Conservation (phyloP, 37 sponge, comb jelly and placozoan genomes). For the Ianthella basta region DNA sequence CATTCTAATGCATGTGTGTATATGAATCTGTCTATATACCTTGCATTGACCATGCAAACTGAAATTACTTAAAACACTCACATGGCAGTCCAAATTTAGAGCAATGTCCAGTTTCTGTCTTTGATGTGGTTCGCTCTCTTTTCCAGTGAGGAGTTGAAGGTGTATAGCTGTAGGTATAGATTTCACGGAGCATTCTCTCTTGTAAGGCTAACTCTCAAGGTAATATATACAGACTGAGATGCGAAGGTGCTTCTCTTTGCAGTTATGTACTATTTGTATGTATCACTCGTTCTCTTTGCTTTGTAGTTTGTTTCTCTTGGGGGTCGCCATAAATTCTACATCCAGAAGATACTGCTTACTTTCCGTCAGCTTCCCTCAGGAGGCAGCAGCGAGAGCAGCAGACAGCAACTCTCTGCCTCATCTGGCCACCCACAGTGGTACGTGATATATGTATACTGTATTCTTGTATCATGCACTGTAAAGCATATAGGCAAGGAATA, state of each 20-base stretch:
- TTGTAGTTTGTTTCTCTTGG: conserved; percentile 24
- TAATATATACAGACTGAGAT: too few species aligned
- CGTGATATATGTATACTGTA: too few species aligned
- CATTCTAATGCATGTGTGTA: not conserved
- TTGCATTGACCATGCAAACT: too few species aligned
- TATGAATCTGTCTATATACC: too few species aligned
- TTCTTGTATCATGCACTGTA: too few species aligned
- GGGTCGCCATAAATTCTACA: not conserved
- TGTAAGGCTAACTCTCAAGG: not conserved
- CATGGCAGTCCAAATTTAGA: too few species aligned
- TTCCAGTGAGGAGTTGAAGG: not conserved
- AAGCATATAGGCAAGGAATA: too few species aligned
- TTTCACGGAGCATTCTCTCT: not conserved
- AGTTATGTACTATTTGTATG: not conserved
- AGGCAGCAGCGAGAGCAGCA: too few species aligned
- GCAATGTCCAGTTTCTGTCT: too few species aligned
- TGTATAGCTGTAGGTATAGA: conserved; percentile 1
- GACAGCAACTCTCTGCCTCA: too few species aligned
- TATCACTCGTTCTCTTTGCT: not conserved
- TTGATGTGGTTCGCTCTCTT: not conserved
- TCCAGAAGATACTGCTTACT: not conserved
- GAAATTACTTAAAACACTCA: too few species aligned
- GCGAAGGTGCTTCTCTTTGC: not conserved
- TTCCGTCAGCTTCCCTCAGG: not conserved
- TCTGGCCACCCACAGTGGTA: too few species aligned